Conservation (phyloP, 2,797 vertebrate genomes). For the Channallabes apus region DNA sequence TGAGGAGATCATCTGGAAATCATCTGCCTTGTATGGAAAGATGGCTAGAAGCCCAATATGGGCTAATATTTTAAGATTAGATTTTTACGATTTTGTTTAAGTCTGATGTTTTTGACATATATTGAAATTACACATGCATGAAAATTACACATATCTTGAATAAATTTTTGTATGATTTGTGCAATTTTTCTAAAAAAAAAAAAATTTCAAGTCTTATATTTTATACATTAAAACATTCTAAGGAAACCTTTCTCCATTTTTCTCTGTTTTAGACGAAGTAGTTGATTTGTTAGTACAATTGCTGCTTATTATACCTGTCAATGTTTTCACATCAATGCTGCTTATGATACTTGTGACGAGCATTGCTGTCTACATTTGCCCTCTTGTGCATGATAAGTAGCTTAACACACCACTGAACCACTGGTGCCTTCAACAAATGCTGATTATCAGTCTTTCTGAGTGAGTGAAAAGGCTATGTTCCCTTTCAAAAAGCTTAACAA, state of each 20-base stretch:
- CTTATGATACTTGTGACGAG: neutral
- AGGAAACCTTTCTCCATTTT: neutral
- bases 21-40: neutral
- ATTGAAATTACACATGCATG: no score
- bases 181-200: constrained; percentile 13
- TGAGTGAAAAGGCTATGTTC: neutral
- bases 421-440: neutral
- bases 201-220: constrained; percentile 27
- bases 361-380: neutral
- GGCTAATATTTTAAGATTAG: neutral
- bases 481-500: no score
- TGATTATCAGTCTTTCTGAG: neutral
- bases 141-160: neutral
- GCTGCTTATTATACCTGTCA: neutral
- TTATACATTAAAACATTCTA: constrained; percentile 39
- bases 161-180: neutral
- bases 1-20: constrained; percentile 39
- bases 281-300: neutral
- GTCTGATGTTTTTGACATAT: neutral
- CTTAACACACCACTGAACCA: neutral
- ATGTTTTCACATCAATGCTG: no score
- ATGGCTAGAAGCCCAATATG: neutral
- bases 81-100: neutral
- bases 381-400: neutral
- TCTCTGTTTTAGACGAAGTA: neutral